Base-by-base conservation (phyloP, 2,113 vertebrate genomes). In the Callionymus lyra region DNA sequence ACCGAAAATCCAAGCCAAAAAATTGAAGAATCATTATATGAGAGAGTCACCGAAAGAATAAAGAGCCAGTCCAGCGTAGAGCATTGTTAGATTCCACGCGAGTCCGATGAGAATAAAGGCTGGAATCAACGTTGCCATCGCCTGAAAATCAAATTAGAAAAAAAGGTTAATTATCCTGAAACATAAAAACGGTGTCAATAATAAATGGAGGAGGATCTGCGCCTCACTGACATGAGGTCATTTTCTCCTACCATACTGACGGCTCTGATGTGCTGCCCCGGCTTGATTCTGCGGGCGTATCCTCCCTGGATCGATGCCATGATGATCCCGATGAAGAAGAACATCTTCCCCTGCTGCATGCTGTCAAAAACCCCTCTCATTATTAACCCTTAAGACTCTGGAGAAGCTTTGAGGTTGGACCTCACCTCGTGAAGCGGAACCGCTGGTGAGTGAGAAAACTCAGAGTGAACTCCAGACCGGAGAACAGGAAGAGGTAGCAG, bases 321-420 rank as follows among this genome's bases (percentile, higher is more conserved):
- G 66, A 88, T 88, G 58, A 99, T 84, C 32, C 93, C 94, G 43
- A 97, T 93, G 70, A 94, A 95, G 84, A 97, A 93, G 57, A 94
- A 97, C 95, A 99, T 98, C 85, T 95, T 94, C 13, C 95, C 95
- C 67, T 97, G 95, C 68, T 99, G 88, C 85, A 97, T 89, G 64
- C 95, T 99, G 63, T 32, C n/a, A 27, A 17, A 34, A 43, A 35
- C 14, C 9, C 10, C 3, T 12, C 15, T 31, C 8, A 4, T 27
- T 27, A 27, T 27, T 4, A 27, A 27, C 21, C 4, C 21, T 5
- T 4, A 8, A 27, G 21, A 27, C 21, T 4, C 8, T 4, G 4
- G 21, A 5, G 21, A 27, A 27, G 21, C 8, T 4, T 5, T 27
- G 21, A 5, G 21, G 21, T n/a, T 27, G 21, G 34, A 39, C 33